phyloP scores from a whole-genome alignment of 2,113 vertebrate genomes.

The Anoplopoma fimbria region DNA sequence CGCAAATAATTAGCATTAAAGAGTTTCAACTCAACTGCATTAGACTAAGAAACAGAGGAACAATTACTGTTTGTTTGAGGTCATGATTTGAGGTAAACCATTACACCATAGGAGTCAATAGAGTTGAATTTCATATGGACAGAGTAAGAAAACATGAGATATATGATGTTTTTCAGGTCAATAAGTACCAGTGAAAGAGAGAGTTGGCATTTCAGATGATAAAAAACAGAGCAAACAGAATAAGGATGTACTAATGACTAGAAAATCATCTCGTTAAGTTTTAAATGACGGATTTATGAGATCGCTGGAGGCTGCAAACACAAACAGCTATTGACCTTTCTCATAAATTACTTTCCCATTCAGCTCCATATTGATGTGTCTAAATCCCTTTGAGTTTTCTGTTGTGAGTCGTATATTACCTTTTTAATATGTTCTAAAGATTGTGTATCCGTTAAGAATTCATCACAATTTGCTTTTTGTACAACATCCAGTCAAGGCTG shows the following conservation, averaged over 20 bases:
- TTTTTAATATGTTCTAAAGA: not conserved
- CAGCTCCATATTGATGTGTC: not conserved
- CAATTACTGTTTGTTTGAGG: constrained; percentile 21
- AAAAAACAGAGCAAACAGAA: not conserved
- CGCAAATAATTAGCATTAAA: not conserved
- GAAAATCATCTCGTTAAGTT: constrained; percentile 5
- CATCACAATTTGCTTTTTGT: no score
- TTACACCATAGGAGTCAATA: constrained; percentile 15
- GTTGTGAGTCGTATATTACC: not conserved
- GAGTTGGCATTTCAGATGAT: not conserved
- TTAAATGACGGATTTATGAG: constrained; percentile 21
- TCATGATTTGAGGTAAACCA: constrained; percentile 2
- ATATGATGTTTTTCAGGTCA: not conserved
- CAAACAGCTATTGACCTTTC: not conserved
- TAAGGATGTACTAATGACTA: not conserved
- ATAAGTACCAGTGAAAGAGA: not conserved
- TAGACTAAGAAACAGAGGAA: not conserved
- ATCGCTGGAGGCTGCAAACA: not conserved
- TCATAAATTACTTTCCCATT: not conserved
- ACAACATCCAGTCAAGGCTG: no score
- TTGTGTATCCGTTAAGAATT: not conserved
- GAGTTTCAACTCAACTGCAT: not conserved
- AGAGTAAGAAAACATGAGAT: not conserved
- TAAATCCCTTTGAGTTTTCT: no score
- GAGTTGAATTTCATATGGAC: not conserved